A percentile compares a stretch with the other conserved stretches of the same genome.
Evolutionary conservation across 2,797 vertebrate genomes (phyloP).

Genomic region (Etheostoma nigrum): DNA sequence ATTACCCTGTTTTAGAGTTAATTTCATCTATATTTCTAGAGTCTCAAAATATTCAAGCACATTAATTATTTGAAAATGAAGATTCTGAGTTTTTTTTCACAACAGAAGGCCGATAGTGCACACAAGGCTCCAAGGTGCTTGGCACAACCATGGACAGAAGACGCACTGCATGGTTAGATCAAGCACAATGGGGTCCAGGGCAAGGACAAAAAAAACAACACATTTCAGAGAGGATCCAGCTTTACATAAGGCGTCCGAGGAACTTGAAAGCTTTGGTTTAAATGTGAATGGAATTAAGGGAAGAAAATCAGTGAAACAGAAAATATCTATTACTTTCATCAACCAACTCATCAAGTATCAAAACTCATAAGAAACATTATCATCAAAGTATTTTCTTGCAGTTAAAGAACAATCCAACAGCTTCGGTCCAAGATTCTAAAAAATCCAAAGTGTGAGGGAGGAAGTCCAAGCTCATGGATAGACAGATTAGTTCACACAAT

Average conservation of each 20-base stretch:
- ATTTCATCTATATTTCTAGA: neutral
- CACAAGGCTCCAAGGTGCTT: constrained; percentile 89
- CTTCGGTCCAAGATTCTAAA: constrained; percentile 20
- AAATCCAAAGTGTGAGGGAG: constrained; percentile 45
- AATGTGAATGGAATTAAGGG: neutral
- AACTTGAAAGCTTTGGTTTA: neutral
- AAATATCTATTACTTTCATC: neutral
- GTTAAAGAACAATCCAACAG: constrained; percentile 6
- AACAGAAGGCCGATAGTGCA: constrained; percentile 61
- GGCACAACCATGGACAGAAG: constrained; percentile 88
- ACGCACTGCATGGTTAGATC: constrained; percentile 91
- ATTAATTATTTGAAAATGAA: neutral
- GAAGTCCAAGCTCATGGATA: constrained; percentile 2
- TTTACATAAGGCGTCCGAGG: neutral
- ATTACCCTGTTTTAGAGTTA: neutral
- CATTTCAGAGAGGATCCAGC: constrained; percentile 25
- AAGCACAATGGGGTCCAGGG: constrained; percentile 90
- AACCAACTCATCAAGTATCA: neutral
- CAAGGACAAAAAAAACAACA: constrained; percentile 42
- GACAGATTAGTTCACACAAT: constrained; percentile 25
- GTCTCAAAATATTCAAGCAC: neutral
- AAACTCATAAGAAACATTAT: constrained; percentile 32
- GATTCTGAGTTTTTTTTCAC: neutral
- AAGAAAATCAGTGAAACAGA: constrained; percentile 17
- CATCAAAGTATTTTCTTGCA: constrained; percentile 26